Percentiles rank a stretch among this genome's conserved stretches.
Conservation (phyloP, 2,797 vertebrate species). For the Sebastes kiyomatsui region DNA sequence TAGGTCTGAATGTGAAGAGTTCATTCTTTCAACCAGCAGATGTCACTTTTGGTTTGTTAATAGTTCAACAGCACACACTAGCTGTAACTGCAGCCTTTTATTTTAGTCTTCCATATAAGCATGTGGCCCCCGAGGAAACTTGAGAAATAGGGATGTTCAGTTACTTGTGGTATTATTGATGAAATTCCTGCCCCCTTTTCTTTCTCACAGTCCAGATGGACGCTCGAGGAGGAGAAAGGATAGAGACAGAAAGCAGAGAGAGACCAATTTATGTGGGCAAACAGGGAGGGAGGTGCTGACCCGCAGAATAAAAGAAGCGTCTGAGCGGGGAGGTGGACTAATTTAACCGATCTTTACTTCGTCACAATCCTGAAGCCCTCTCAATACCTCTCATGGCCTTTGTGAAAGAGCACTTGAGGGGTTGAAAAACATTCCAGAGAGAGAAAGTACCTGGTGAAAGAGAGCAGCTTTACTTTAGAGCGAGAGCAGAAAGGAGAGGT, state of each 20-base stretch:
- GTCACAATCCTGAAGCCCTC: slow-evolving; percentile 63
- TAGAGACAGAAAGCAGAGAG: slow-evolving; percentile 36
- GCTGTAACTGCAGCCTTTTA: neutral
- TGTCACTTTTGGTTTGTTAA: slow-evolving; percentile 56
- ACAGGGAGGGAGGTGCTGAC: slow-evolving; percentile 59
- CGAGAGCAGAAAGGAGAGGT: slow-evolving; percentile 19
- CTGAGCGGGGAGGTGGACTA: slow-evolving; percentile 70
- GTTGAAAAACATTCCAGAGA: slow-evolving; percentile 82
- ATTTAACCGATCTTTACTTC: slow-evolving; percentile 77
- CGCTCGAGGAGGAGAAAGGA: slow-evolving; percentile 38
- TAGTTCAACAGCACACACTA: neutral
- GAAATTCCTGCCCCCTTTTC: slow-evolving; percentile 14
- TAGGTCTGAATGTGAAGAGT: neutral
- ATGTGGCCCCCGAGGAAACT: neutral
- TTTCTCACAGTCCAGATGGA: slow-evolving; percentile 55
- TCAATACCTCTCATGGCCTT: slow-evolving; percentile 65
- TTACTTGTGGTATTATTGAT: slow-evolving; percentile 10
- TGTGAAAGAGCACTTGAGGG: slow-evolving; percentile 77
- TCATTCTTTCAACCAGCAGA: slow-evolving; percentile 64
- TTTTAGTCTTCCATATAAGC: neutral
- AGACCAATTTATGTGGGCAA: slow-evolving; percentile 69
- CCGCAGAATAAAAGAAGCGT: slow-evolving; percentile 60
- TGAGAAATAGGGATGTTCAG: neutral
- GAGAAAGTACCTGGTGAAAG: slow-evolving; percentile 70
- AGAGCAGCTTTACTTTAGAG: slow-evolving; percentile 45